Evolutionary conservation across 1,140 invertebrate species (phyloP).

Genomic region (Bombus impatiens): DNA sequence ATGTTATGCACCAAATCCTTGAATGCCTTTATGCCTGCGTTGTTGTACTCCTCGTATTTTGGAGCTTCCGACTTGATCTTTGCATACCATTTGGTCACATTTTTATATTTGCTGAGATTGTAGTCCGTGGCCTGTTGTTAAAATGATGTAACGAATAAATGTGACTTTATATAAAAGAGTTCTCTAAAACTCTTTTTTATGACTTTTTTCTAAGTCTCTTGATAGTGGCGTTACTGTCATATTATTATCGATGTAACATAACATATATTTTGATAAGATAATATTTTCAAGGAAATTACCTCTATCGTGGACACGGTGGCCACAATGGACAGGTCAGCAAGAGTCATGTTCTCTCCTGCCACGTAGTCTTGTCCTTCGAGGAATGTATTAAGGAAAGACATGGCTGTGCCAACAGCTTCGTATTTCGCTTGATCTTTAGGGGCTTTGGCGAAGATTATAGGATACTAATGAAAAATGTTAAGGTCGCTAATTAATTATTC

Average conservation of each 20-base stretch:
- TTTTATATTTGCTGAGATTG: slow-evolving; percentile 86
- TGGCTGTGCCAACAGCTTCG: slow-evolving; percentile 85
- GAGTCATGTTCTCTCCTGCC: slow-evolving; percentile 87
- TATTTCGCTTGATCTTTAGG: slow-evolving; percentile 86
- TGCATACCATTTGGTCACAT: slow-evolving; percentile 87
- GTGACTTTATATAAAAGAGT: not conserved
- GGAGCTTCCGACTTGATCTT: slow-evolving; percentile 86
- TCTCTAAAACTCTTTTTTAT: not conserved
- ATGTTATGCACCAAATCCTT: slow-evolving; percentile 72
- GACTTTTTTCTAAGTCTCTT: too few species aligned
- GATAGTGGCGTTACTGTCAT: too few species aligned
- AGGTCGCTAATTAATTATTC: not conserved
- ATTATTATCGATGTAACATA: too few species aligned
- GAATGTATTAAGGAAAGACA: slow-evolving; percentile 87
- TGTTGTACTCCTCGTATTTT: slow-evolving; percentile 89
- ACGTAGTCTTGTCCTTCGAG: slow-evolving; percentile 86
- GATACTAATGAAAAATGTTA: slow-evolving; percentile 84
- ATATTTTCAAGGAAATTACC: slow-evolving; percentile 70
- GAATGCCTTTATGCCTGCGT: slow-evolving; percentile 76
- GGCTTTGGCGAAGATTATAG: slow-evolving; percentile 86
- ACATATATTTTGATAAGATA: not conserved
- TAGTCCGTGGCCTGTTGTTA: slow-evolving; percentile 81
- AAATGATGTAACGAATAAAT: slow-evolving; percentile 7
- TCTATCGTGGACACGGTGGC: slow-evolving; percentile 86
- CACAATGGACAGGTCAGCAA: slow-evolving; percentile 87